phyloP scores from a whole-genome alignment of 2,888 invertebrate species.

The Drosophila hamatofila region DNA sequence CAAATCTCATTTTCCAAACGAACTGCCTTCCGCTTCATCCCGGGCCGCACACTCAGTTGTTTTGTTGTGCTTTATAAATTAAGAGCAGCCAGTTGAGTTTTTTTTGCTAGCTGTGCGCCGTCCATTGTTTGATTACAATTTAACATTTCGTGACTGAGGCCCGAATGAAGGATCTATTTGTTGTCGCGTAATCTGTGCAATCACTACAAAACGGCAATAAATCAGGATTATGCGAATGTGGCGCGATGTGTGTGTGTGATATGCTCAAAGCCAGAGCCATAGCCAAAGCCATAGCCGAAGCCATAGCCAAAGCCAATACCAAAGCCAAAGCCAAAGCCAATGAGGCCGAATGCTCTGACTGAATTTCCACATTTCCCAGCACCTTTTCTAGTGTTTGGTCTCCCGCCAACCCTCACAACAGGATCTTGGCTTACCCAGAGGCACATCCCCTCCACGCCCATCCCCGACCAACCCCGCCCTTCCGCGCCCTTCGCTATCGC shows the following conservation, averaged over 20 bases:
- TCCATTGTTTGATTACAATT: conserved; percentile 83
- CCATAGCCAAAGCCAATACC: conserved; percentile 12
- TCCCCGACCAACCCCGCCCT: conserved; percentile 9
- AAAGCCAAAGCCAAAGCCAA: conserved; percentile 25
- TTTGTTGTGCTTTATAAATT: conserved; percentile 72
- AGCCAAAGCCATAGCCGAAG: conserved; percentile 10
- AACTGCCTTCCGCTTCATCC: conserved; percentile 25
- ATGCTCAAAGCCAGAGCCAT: conserved; percentile 28
- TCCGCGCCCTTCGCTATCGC: conserved; percentile 38
- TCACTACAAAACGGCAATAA: conserved; percentile 84
- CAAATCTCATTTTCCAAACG: conserved; percentile 79
- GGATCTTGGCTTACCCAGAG: conserved; percentile 40
- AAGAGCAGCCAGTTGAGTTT: conserved; percentile 64
- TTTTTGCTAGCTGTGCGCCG: conserved; percentile 28
- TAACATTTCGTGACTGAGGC: conserved; percentile 82
- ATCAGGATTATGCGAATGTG: conserved; percentile 84
- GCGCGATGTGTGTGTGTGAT: conserved; percentile 82
- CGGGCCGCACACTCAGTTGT: conserved; percentile 14
- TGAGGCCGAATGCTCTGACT: conserved; percentile 42
- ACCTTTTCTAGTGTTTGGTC: conserved; percentile 41
- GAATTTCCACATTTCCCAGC: conserved; percentile 49
- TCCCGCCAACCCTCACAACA: conserved; percentile 44
- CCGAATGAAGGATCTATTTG: conserved; percentile 83
- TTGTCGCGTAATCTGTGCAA: conserved; percentile 83
- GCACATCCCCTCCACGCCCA: conserved; percentile 14